Evolutionary conservation across 2,888 invertebrate species (phyloP).

Genomic region (Busseola fusca): DNA sequence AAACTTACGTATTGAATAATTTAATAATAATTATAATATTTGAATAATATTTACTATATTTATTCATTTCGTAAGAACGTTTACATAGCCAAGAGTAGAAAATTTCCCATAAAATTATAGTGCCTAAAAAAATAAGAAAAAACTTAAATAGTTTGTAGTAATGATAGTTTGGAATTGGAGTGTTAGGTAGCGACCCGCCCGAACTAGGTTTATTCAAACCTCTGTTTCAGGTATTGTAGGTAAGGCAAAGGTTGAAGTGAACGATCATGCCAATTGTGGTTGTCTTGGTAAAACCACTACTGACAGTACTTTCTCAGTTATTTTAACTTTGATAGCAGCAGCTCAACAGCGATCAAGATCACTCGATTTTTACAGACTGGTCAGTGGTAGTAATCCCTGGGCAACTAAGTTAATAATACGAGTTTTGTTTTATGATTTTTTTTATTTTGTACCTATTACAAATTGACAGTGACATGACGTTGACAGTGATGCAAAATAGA

Average conservation of each 20-base stretch:
- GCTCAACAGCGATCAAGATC: background rate
- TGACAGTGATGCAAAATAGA: background rate
- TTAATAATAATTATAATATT: no score
- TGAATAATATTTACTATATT: no score
- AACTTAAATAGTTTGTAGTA: no score
- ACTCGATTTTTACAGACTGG: background rate
- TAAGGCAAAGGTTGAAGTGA: background rate
- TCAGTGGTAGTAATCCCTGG: background rate
- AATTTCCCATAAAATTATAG: no score
- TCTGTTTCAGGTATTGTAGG: background rate
- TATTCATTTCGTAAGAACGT: no score
- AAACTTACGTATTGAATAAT: background rate
- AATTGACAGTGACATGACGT: background rate
- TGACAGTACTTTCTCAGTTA: background rate
- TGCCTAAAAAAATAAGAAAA: no score
- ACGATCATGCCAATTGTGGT: background rate
- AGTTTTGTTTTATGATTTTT: no score
- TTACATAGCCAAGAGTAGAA: no score
- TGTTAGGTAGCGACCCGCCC: no score
- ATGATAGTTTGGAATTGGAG: no score
- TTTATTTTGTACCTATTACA: background rate
- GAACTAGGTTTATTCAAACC: no score
- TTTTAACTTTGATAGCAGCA: background rate
- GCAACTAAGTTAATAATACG: background rate
- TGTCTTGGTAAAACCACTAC: background rate